Evolutionary conservation across 2,888 invertebrate genomes (phyloP).

Genomic region (Lumbricus terrestris): DNA sequence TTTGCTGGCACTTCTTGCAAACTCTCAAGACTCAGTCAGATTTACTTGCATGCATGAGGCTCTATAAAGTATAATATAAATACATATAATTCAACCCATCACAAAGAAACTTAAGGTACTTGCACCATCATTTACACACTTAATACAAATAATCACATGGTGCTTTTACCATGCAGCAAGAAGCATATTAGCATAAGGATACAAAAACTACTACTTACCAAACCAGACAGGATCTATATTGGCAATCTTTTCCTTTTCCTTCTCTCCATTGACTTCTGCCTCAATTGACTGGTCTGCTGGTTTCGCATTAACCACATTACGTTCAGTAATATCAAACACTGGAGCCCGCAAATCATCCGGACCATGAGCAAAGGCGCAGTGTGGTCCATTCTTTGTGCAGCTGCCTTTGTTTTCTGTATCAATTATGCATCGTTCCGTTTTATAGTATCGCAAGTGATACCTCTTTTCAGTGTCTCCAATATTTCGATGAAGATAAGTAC

Average conservation of each 20-base stretch:
- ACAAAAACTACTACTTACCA: constrained; percentile 65
- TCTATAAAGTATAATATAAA: neutral
- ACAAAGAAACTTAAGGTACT: neutral
- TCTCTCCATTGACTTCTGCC: constrained; percentile 11
- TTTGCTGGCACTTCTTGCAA: too few relatives aligned
- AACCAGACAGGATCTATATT: constrained; percentile 99
- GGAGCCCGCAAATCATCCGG: constrained; percentile 91
- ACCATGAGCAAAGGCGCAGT: constrained; percentile 98
- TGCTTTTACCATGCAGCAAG: neutral
- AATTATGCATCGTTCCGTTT: constrained; percentile 98
- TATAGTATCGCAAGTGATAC: constrained; percentile 96
- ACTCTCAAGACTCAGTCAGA: too few relatives aligned
- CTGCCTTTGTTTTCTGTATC: constrained; percentile 89
- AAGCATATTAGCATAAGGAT: neutral
- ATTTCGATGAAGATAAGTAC: constrained; percentile 91
- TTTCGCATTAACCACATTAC: constrained; percentile 8
- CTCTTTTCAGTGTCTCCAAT: constrained; percentile 97
- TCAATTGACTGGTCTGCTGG: neutral
- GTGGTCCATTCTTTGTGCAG: constrained; percentile 96
- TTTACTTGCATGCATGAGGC: neutral
- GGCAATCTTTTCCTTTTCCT: constrained; percentile 92
- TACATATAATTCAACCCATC: neutral
- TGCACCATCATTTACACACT: neutral
- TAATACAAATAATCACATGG: neutral
- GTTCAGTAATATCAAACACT: constrained; percentile 84